A percentile compares a stretch with the other conserved stretches of the same genome.
Conservation (phyloP, 2,888 invertebrate genomes). For the Eupelmus urozonus region DNA sequence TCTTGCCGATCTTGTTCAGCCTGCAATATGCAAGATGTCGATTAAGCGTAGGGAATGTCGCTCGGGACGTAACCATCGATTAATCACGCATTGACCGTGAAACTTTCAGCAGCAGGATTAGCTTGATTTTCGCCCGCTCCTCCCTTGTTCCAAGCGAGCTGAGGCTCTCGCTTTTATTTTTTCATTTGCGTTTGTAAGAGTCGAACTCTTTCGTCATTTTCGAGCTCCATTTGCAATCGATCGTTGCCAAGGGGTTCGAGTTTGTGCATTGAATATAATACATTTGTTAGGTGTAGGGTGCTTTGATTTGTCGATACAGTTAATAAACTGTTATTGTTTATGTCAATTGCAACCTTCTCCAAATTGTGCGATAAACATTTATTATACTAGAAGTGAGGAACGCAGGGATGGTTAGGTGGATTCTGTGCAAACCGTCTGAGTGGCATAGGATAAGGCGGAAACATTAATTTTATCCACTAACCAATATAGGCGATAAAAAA, state of each 20-base stretch:
- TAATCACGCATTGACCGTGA: conserved; percentile 71
- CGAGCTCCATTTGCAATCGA: neutral
- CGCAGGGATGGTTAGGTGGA: neutral
- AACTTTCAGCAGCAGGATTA: conserved; percentile 65
- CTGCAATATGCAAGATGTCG: conserved; percentile 77
- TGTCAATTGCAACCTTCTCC: conserved; percentile 52
- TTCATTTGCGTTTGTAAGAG: neutral
- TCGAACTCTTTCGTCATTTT: neutral
- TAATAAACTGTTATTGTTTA: conserved; percentile 33
- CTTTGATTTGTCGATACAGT: conserved; percentile 22
- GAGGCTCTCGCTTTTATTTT: too few species aligned
- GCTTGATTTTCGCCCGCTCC: conserved; percentile 47
- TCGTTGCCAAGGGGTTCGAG: conserved; percentile 38
- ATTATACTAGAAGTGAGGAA: neutral
- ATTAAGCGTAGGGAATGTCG: conserved; percentile 78
- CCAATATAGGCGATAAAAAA: too few species aligned
- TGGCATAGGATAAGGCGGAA: too few species aligned
- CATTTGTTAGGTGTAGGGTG: conserved; percentile 47
- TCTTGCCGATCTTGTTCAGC: conserved; percentile 98
- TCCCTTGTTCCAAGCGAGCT: neutral
- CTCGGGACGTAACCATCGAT: conserved; percentile 73
- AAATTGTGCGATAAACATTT: conserved; percentile 53
- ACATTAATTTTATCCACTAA: too few species aligned
- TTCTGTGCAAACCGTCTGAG: neutral
- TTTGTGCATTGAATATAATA: conserved; percentile 57